A percentile compares a stretch with the other conserved stretches of the same genome.
Conservation (phyloP, 2,888 invertebrate genomes). For the Notodonta ziczac region DNA sequence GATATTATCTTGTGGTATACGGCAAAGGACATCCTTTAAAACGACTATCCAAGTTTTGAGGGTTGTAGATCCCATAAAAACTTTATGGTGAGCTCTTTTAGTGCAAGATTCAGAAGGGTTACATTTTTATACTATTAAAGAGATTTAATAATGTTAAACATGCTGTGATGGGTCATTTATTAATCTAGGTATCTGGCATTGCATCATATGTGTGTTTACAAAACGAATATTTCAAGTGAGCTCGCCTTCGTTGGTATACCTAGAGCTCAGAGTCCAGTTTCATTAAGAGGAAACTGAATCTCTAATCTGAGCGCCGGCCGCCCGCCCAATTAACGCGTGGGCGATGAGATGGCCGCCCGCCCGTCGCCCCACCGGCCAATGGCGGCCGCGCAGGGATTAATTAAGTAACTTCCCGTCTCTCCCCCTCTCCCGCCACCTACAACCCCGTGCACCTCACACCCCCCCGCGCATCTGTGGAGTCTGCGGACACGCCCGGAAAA, state of each 20-base stretch:
- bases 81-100: constrained; percentile 2
- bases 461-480: constrained; percentile 66
- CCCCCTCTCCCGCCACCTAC: constrained; percentile 44
- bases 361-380: constrained; percentile 76
- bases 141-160: neutral
- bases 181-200: neutral
- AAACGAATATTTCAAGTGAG: constrained; percentile 12
- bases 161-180: neutral
- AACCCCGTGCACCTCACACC: constrained; percentile 57
- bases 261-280: constrained; percentile 58
- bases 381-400: constrained; percentile 82
- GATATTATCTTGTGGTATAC: constrained; percentile 1
- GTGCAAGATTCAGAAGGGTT: constrained; percentile 3
- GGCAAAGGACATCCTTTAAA: constrained; percentile 3
- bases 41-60: constrained; percentile 6
- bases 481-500: constrained; percentile 85
- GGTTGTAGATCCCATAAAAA: constrained; percentile 8
- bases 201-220: constrained; percentile 5
- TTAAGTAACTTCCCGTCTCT: constrained; percentile 81
- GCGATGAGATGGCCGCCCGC: constrained; percentile 77
- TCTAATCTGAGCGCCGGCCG: constrained; percentile 68
- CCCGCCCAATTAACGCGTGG: constrained; percentile 84
- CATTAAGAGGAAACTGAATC: constrained; percentile 69
- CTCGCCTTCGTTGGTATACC: constrained; percentile 35
- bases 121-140: constrained; percentile 1